phyloP scores from a whole-genome alignment of 1,140 invertebrate genomes.

The Brachionus rotundiformis region DNA sequence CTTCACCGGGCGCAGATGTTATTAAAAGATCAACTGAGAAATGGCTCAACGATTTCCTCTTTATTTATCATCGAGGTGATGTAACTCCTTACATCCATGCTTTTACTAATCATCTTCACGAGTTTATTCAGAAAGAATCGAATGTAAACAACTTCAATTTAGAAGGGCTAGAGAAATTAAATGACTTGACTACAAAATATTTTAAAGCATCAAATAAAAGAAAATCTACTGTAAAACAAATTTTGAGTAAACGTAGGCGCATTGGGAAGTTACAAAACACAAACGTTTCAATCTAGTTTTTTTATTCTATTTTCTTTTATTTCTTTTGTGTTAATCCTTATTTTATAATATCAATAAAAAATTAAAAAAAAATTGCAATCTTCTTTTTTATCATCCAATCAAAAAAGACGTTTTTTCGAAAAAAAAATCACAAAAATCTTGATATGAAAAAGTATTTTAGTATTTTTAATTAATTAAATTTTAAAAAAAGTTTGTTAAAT shows the following conservation, averaged over 20 bases:
- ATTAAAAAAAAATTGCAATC: neutral
- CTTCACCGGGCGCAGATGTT: neutral
- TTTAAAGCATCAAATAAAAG: slow-evolving; percentile 25
- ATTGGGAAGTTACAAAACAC: neutral
- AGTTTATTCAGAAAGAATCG: neutral
- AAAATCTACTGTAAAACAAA: slow-evolving; percentile 23
- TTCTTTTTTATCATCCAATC: slow-evolving; percentile 6
- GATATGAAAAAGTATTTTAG: neutral
- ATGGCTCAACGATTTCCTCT: neutral
- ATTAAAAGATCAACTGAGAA: neutral
- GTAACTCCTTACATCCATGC: slow-evolving; percentile 48
- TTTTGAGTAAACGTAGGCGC: neutral
- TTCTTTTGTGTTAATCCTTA: neutral
- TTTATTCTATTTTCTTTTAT: slow-evolving; percentile 2
- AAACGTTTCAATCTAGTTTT: slow-evolving; percentile 1
- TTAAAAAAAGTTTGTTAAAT: no score
- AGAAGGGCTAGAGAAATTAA: slow-evolving; percentile 35
- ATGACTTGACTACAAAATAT: slow-evolving; percentile 37
- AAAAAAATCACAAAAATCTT: neutral
- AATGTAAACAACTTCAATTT: slow-evolving; percentile 33
- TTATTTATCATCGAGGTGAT: neutral
- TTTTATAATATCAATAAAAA: neutral
- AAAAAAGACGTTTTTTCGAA: slow-evolving; percentile 12
- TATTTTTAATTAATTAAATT: no score
- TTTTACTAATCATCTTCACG: slow-evolving; percentile 37